These are phyloP conservation scores for Scarus forsteni DNA, from an alignment of 2,797 vertebrate genomes.

Conservation along the genomic window DNA sequence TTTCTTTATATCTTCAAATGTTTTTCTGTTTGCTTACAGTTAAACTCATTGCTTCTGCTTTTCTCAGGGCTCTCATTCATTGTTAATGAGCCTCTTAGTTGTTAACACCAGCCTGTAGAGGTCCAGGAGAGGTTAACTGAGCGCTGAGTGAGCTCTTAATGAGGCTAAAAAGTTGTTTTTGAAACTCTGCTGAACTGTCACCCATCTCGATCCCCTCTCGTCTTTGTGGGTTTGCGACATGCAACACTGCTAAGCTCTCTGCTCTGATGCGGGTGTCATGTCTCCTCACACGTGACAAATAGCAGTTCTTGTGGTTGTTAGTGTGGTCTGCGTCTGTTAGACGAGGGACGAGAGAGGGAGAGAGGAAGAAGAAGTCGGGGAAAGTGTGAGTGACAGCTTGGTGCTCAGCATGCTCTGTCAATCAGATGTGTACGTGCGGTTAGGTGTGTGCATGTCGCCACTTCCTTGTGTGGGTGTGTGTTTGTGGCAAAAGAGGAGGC, in stretches of 20 bases:
- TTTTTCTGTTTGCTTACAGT: conserved; percentile 50
- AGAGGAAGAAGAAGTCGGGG: conserved; percentile 14
- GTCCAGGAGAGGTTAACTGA: conserved; percentile 52
- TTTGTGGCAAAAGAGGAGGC: conserved; percentile 38
- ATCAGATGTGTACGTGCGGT: conserved; percentile 48
- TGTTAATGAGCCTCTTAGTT: conserved; percentile 63
- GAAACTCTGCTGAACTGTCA: conserved; percentile 15
- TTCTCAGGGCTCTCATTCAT: conserved; percentile 55
- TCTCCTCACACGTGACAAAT: conserved; percentile 52
- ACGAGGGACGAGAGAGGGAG: neutral
- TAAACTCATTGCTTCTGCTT: conserved; percentile 49
- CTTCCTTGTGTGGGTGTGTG: conserved; percentile 21
- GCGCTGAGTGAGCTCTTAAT: conserved; percentile 51
- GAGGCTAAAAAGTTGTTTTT: conserved; percentile 50
- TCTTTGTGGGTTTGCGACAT: conserved; percentile 40
- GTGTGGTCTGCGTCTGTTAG: conserved; percentile 23
- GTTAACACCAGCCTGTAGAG: conserved; percentile 46
- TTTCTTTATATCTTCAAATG: neutral
- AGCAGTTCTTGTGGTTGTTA: conserved; percentile 6
- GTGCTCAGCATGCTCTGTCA: conserved; percentile 66
- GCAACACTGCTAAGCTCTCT: conserved; percentile 34
- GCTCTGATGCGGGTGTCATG: conserved; percentile 40
- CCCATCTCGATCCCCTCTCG: conserved; percentile 24
- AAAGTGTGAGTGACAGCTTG: conserved; percentile 73
- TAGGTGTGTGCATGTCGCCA: conserved; percentile 11